These are phyloP conservation scores for Coregonus ussuriensis DNA, from an alignment of 2,797 vertebrate genomes.

Conservation along the genomic window DNA sequence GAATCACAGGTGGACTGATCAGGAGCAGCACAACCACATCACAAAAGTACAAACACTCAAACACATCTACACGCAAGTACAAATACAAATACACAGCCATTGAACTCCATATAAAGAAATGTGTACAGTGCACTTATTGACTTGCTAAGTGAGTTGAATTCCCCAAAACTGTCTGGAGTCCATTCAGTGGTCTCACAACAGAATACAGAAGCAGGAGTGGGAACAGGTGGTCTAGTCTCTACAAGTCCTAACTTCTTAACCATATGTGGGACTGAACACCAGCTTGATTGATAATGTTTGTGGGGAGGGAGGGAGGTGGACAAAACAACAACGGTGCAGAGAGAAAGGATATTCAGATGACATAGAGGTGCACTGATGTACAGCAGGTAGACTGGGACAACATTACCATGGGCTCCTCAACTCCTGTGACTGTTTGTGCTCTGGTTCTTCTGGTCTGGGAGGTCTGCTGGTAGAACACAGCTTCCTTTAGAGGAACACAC, in stretches of 20 bases:
- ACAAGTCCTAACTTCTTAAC: not conserved
- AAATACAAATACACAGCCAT: slow-evolving; percentile 24
- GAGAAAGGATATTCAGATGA: slow-evolving; percentile 12
- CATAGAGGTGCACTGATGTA: slow-evolving; percentile 29
- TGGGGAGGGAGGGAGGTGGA: not conserved
- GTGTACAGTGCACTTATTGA: not conserved
- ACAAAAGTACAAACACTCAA: not conserved
- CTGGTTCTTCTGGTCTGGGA: slow-evolving; percentile 90
- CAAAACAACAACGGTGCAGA: slow-evolving; percentile 16
- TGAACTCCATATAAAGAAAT: slow-evolving; percentile 11
- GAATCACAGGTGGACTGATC: too few relatives aligned
- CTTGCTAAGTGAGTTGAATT: not conserved
- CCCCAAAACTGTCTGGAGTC: too few relatives aligned
- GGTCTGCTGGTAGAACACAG: slow-evolving; percentile 92
- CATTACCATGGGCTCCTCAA: slow-evolving; percentile 94
- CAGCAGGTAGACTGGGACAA: slow-evolving; percentile 53
- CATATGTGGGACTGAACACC: not conserved
- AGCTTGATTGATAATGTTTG: slow-evolving; percentile 8
- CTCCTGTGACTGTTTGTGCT: slow-evolving; percentile 96
- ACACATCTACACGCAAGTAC: too few relatives aligned
- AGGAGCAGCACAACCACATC: not conserved
- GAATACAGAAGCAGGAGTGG: not conserved
- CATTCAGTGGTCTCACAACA: not conserved
- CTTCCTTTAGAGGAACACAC: slow-evolving; percentile 57
- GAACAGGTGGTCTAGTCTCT: too few relatives aligned